phyloP scores from a whole-genome alignment of 2,888 invertebrate species.

The Hirtodrosophila confusa region DNA sequence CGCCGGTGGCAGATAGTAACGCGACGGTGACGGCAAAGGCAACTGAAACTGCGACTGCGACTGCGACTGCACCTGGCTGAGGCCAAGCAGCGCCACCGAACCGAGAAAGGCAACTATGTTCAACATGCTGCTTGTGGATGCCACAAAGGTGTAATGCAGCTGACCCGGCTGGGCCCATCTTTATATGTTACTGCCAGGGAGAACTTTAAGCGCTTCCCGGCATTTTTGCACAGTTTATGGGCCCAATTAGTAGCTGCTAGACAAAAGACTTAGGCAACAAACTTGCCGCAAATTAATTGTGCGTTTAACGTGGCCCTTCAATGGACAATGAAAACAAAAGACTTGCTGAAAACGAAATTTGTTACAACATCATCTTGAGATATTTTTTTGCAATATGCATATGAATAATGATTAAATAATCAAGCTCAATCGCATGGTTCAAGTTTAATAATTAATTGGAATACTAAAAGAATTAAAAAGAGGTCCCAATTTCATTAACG shows the following conservation, averaged over 20 bases:
- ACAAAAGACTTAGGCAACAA: constrained; percentile 75
- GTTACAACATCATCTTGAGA: constrained; percentile 19
- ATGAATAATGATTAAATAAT: background rate
- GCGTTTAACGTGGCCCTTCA: constrained; percentile 42
- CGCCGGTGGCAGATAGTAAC: constrained; percentile 53
- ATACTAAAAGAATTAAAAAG: no score
- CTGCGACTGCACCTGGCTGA: background rate
- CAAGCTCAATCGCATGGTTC: background rate
- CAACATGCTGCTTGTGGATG: constrained; percentile 41
- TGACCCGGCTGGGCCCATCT: background rate
- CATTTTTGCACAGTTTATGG: constrained; percentile 19
- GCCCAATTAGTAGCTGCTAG: constrained; percentile 51
- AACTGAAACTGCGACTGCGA: constrained; percentile 13
- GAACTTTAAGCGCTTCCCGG: background rate
- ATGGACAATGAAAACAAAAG: constrained; percentile 26
- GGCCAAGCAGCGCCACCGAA: background rate
- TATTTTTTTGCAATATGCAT: constrained; percentile 10
- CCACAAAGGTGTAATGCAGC: constrained; percentile 38
- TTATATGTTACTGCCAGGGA: constrained; percentile 27
- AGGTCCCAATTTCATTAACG: no score
- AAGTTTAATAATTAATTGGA: no score
- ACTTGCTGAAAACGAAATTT: constrained; percentile 3
- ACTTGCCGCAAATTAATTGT: constrained; percentile 59
- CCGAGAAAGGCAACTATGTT: constrained; percentile 13
- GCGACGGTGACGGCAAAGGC: constrained; percentile 14